These are phyloP conservation scores for Gymnopithys bicolor DNA, from an alignment of 2,797 vertebrate genomes.

Conservation along the genomic window DNA sequence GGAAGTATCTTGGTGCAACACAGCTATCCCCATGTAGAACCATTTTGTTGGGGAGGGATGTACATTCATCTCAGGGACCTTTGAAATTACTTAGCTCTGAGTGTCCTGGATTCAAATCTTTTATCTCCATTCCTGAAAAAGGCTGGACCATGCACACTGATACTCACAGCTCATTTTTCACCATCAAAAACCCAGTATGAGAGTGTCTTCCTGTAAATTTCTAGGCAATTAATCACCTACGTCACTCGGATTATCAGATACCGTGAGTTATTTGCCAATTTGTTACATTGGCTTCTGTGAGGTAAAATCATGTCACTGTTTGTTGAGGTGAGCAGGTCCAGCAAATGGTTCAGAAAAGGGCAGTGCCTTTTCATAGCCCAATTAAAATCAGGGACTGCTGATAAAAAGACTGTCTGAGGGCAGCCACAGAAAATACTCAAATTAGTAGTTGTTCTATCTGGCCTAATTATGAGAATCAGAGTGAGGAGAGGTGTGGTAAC, in stretches of 20 bases:
- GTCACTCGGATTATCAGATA: constrained; percentile 49
- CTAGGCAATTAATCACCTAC: constrained; percentile 11
- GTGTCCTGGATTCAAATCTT: not conserved
- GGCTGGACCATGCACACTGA: not conserved
- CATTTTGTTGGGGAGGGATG: not conserved
- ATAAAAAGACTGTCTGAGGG: constrained; percentile 37
- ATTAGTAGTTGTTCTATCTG: constrained; percentile 38
- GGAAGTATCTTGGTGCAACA: not conserved
- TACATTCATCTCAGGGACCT: not conserved
- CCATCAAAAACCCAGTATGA: not conserved
- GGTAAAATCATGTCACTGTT: constrained; percentile 20
- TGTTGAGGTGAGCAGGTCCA: constrained; percentile 13
- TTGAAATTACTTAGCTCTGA: not conserved
- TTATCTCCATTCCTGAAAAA: constrained; percentile 3
- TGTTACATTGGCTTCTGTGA: constrained; percentile 44
- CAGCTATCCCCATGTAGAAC: not conserved
- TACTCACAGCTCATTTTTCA: not conserved
- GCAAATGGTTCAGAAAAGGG: constrained; percentile 26
- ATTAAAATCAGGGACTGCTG: constrained; percentile 43
- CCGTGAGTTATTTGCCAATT: constrained; percentile 28
- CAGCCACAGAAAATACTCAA: constrained; percentile 36
- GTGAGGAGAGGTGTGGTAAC: not conserved
- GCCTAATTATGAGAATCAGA: not conserved
- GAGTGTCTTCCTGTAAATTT: not conserved
- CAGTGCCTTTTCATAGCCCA: constrained; percentile 32